phyloP scores from a whole-genome alignment of 2,888 invertebrate species.

The Eupithecia insigniata region DNA sequence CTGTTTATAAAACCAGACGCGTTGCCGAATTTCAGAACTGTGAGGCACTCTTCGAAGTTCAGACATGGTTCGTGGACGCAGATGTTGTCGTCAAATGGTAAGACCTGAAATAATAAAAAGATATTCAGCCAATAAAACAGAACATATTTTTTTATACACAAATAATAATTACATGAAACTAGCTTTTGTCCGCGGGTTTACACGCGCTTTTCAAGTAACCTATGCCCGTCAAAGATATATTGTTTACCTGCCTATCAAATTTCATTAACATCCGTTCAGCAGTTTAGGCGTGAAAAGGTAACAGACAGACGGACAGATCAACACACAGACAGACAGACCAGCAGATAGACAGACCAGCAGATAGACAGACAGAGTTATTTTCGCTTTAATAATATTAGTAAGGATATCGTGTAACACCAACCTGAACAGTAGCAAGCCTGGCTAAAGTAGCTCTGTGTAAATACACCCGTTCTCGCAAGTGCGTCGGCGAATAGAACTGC shows the following conservation, averaged over 20 bases:
- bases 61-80: constrained; percentile 97
- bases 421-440: constrained; percentile 93
- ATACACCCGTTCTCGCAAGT: constrained; percentile 96
- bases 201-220: too few species aligned
- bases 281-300: too few species aligned
- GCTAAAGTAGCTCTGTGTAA: constrained; percentile 94
- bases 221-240: too few species aligned
- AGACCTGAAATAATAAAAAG: constrained; percentile 81
- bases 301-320: too few species aligned
- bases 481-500: constrained; percentile 93
- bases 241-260: too few species aligned
- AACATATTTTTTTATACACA: neutral
- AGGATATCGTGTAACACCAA: constrained; percentile 41
- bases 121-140: neutral
- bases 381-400: too few species aligned
- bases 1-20: constrained; percentile 95
- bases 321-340: too few species aligned
- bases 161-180: too few species aligned
- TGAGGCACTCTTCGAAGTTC: constrained; percentile 96
- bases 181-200: too few species aligned
- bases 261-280: too few species aligned
- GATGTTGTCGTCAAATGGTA: constrained; percentile 98
- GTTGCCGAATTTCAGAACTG: constrained; percentile 95
- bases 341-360: too few species aligned
- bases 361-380: too few species aligned